phyloP scores from a whole-genome alignment of 2,797 vertebrate species.

The Helarctos malayanus region DNA sequence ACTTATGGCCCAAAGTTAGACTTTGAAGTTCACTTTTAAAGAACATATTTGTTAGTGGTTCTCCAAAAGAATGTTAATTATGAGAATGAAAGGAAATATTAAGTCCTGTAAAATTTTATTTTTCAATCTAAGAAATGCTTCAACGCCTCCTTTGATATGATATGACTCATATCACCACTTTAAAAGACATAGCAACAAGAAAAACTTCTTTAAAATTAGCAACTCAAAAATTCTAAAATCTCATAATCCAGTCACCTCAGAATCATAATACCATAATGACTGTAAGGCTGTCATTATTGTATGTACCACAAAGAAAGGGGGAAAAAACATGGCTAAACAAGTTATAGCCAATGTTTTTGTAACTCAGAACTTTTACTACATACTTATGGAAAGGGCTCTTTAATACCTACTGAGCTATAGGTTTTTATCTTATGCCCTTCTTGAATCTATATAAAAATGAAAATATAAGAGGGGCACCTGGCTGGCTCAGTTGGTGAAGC shows the following conservation, averaged over 20 bases:
- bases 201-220: not conserved
- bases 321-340: not conserved
- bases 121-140: slow-evolving; percentile 40
- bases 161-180: not conserved
- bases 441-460: not conserved
- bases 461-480: not conserved
- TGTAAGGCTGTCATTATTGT: not conserved
- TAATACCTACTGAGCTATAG: not conserved
- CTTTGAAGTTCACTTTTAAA: slow-evolving; percentile 63
- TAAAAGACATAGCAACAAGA: slow-evolving; percentile 21
- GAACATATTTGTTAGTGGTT: slow-evolving; percentile 50
- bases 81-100: slow-evolving; percentile 60
- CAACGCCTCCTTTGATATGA: slow-evolving; percentile 17
- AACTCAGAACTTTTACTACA: not conserved
- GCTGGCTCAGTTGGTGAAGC: not conserved
- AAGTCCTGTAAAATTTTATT: slow-evolving; percentile 24
- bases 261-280: not conserved
- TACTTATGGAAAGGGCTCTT: not conserved
- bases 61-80: slow-evolving; percentile 68
- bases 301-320: too few relatives aligned
- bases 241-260: not conserved
- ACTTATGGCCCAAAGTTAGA: not conserved
- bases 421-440: not conserved
- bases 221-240: not conserved
- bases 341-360: not conserved